Evolutionary conservation across 1,140 invertebrate species (phyloP).

Genomic region (Bathynomus jamesi): DNA sequence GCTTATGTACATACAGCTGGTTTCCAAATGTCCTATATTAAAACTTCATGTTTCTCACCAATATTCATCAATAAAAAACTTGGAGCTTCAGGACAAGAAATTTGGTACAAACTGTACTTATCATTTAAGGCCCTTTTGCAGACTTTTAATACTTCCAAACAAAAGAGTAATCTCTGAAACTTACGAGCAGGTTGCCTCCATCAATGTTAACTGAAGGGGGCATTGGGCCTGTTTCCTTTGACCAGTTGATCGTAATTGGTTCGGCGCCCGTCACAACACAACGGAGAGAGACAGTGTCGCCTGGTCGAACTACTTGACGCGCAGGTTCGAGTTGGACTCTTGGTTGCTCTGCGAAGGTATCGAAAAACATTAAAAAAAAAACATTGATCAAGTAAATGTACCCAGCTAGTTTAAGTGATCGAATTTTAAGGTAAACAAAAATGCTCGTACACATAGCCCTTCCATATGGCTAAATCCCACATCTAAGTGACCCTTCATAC

Average conservation of each 20-base stretch:
- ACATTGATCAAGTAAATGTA: background rate
- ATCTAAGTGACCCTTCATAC: no score
- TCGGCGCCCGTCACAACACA: slow-evolving; percentile 68
- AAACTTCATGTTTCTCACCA: no score
- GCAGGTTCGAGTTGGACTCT: slow-evolving; percentile 60
- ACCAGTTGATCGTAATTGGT: slow-evolving; percentile 71
- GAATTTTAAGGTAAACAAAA: background rate
- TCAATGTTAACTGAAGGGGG: slow-evolving; percentile 51
- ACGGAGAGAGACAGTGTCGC: slow-evolving; percentile 63
- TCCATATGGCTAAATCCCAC: no score
- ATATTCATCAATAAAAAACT: no score
- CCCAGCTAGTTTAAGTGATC: background rate
- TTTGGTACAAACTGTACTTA: no score
- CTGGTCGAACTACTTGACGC: slow-evolving; percentile 63
- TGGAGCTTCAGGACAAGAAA: no score
- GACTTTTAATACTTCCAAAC: no score
- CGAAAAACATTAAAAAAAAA: slow-evolving; percentile 7
- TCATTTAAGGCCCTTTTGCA: no score
- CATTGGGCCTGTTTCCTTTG: slow-evolving; percentile 54
- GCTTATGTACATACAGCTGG: background rate
- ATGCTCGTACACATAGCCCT: no score
- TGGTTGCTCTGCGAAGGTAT: slow-evolving; percentile 42
- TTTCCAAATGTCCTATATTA: background rate
- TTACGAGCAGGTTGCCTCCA: slow-evolving; percentile 41
- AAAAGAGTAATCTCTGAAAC: no score